These are phyloP conservation scores for Ahaetulla prasina DNA, from an alignment of 2,113 vertebrate genomes.

Conservation along the genomic window DNA sequence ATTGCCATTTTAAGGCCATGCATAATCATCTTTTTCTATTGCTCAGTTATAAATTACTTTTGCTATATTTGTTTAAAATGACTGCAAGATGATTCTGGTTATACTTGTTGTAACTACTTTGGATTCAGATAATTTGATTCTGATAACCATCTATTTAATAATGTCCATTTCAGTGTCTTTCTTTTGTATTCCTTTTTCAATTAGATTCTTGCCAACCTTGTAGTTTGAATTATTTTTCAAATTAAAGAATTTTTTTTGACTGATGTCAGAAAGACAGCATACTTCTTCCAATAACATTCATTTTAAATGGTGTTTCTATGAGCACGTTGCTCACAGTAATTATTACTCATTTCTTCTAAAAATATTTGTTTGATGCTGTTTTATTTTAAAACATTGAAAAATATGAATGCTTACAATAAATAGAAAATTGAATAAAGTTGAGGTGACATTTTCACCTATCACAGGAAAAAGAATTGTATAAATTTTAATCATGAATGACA, in stretches of 20 bases:
- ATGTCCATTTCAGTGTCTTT: background rate
- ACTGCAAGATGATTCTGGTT: background rate
- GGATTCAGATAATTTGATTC: background rate
- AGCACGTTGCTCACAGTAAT: background rate
- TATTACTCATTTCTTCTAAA: background rate
- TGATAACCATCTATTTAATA: background rate
- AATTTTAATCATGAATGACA: background rate
- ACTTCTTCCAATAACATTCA: background rate
- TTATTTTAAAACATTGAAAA: background rate
- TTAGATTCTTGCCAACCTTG: background rate
- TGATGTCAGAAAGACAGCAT: background rate
- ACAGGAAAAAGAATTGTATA: background rate
- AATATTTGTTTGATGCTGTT: background rate
- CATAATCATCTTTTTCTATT: background rate
- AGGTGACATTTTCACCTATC: background rate
- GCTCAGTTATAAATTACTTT: background rate
- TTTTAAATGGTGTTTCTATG: background rate
- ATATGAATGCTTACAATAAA: background rate
- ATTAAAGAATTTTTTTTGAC: background rate
- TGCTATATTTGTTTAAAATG: background rate
- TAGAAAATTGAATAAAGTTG: background rate
- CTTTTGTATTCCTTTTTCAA: background rate
- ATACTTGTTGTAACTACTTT: background rate
- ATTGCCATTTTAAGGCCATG: background rate
- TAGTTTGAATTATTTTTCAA: background rate